Conservation (phyloP, 1,140 invertebrate species). For the Drosophila lacteicornis region DNA sequence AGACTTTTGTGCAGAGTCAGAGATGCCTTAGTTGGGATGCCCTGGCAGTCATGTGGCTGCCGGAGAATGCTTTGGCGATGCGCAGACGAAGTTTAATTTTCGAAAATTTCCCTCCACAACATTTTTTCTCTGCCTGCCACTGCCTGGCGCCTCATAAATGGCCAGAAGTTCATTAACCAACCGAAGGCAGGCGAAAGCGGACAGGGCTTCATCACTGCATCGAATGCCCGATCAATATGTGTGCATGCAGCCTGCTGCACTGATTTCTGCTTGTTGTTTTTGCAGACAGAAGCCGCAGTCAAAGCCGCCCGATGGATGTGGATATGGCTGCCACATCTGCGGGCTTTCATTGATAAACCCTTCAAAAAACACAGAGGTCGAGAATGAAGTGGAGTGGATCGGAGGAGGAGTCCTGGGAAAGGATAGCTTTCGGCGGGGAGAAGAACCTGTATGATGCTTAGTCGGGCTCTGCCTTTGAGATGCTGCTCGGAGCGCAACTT, state of each 20-base stretch:
- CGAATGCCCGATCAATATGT: constrained; percentile 36
- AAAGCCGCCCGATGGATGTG: constrained; percentile 14
- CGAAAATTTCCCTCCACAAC: background rate
- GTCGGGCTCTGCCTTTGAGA: constrained; percentile 30
- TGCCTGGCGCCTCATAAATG: constrained; percentile 34
- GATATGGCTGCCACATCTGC: constrained; percentile 41
- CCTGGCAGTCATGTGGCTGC: constrained; percentile 16
- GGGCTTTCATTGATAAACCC: constrained; percentile 45
- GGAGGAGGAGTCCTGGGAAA: background rate
- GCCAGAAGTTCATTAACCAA: constrained; percentile 51
- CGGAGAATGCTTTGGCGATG: constrained; percentile 1
- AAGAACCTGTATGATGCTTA: constrained; percentile 36
- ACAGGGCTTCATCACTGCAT: constrained; percentile 20
- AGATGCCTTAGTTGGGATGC: constrained; percentile 45
- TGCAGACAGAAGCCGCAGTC: constrained; percentile 32
- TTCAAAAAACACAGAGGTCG: constrained; percentile 16
- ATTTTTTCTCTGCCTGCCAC: constrained; percentile 2
- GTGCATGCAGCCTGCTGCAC: constrained; percentile 37
- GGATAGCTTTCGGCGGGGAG: constrained; percentile 14
- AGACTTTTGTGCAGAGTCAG: constrained; percentile 64
- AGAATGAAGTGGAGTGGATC: background rate
- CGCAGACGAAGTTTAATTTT: constrained; percentile 21
- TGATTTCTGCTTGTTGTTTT: constrained; percentile 39
- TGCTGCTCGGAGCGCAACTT: constrained; percentile 27
- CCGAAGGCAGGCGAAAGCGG: background rate